A percentile compares a stretch with the other conserved stretches of the same genome.
Conservation (phyloP, 2,797 vertebrate species). For the Chloroceryle inda region DNA sequence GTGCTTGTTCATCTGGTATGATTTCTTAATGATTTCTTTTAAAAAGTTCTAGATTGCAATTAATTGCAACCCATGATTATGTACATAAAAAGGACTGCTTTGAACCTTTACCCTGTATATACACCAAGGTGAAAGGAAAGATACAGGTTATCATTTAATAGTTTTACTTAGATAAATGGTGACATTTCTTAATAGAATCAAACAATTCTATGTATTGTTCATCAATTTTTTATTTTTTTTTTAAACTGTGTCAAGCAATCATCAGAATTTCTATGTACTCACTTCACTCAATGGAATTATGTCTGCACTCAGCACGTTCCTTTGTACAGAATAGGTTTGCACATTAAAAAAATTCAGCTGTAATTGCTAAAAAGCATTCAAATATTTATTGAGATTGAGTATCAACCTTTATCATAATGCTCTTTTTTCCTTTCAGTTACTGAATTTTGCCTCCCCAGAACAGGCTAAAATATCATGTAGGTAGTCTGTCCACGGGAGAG, state of each 20-base stretch:
- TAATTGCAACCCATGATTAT: constrained; percentile 69
- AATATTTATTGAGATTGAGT: not conserved
- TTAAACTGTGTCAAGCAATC: not conserved
- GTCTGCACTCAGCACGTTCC: not conserved
- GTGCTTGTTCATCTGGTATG: constrained; percentile 37
- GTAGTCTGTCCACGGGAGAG: not conserved
- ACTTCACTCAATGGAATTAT: not conserved
- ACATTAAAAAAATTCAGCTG: not conserved
- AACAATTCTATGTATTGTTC: constrained; percentile 55
- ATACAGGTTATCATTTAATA: constrained; percentile 68
- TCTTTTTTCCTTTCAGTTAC: not conserved
- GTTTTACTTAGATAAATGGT: constrained; percentile 71
- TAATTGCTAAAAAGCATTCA: not conserved
- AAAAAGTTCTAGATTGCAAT: constrained; percentile 72
- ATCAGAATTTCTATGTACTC: not conserved
- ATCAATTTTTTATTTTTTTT: not conserved
- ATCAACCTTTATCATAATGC: not conserved
- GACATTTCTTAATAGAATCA: constrained; percentile 67
- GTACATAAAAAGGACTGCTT: constrained; percentile 67
- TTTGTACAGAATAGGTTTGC: not conserved
- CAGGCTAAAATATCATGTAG: not conserved
- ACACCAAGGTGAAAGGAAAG: constrained; percentile 69
- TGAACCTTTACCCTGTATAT: constrained; percentile 67
- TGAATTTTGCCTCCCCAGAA: not conserved
- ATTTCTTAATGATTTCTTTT: constrained; percentile 74